Base-by-base conservation (phyloP, 1,140 invertebrate species). In the Trachymyrmex cornetzi region DNA sequence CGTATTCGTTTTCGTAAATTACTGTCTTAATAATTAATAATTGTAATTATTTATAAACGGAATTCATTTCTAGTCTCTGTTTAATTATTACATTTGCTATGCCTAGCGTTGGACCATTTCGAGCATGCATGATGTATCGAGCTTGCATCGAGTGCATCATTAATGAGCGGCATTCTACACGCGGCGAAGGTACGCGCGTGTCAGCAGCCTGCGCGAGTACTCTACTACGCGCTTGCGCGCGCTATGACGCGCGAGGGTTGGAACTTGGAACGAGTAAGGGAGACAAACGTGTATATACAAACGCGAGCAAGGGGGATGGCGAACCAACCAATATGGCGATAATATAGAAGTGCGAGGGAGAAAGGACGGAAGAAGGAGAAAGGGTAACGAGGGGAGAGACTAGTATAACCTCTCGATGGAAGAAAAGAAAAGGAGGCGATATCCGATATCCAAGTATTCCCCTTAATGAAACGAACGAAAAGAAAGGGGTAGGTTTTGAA, bases 141-240 rank as follows among this genome's bases (percentile, higher is more conserved):
- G 55, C 44, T 84, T 38, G 80, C 57, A 80, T 53, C 77, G 48
- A 48, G 48, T 80, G 30, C 48, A 74, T 74, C 69, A 84, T 84
- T 84, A 84, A 84, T 84, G 80, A 84, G 44, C 57, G 55, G 55
- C 63, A 48, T 84, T 75, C 38, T 84, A 84, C 80, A 84, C 80
- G 80, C 67, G 80, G 80, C 19, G 57, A 14, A 48, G 57, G 38
- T 75, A 61, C 80, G 80, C 80, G 80, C 80, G 80, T 84, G 80
- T 84, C 69, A 84, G 24, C 57, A 44, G 87, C 24, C 63, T 59
- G 75, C 71, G 84, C 24, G 85, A 89, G 74, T 85, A 64, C 19
- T 3, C n/a, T 30, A 30, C 11, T 22, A 63, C 27, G 87, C 88
- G 88, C 88, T 50, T 90, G 88, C 88, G 88, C 85, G 63, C 69